Evolutionary conservation across 2,113 vertebrate genomes (phyloP).

Genomic region (Dryoscopus gambensis): DNA sequence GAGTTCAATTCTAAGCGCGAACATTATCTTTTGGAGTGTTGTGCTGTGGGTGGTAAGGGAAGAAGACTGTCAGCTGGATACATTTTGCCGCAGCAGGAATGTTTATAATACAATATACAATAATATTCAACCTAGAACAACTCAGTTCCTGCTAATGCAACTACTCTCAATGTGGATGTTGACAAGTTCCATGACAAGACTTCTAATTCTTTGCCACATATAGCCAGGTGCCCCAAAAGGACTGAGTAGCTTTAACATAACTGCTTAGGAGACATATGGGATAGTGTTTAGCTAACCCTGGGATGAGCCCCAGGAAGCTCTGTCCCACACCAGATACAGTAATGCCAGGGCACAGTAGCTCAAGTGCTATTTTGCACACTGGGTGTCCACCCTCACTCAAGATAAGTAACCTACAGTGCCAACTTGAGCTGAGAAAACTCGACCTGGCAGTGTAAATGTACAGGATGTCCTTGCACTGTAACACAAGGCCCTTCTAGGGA

Average conservation of each 20-base stretch:
- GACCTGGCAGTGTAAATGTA: not conserved
- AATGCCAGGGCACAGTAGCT: not conserved
- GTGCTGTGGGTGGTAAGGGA: not conserved
- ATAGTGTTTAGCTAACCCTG: not conserved
- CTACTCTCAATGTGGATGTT: not conserved
- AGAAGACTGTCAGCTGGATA: not conserved
- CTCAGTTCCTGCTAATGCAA: not conserved
- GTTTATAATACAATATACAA: not conserved
- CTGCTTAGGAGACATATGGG: not conserved
- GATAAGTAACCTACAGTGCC: not conserved
- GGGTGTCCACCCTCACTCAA: not conserved
- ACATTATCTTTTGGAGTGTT: not conserved
- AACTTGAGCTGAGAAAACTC: not conserved
- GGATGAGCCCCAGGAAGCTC: not conserved
- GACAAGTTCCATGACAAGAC: not conserved
- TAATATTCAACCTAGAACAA: not conserved
- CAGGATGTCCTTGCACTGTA: not conserved
- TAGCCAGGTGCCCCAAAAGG: not conserved
- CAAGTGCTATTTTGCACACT: not conserved
- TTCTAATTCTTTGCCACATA: not conserved
- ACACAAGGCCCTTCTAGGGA: not conserved
- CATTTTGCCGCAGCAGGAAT: not conserved
- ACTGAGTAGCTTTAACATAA: not conserved
- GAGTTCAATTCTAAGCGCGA: not conserved
- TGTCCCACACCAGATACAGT: not conserved